Base-by-base conservation (phyloP, 2,797 vertebrate genomes). In the Gila robusta region DNA sequence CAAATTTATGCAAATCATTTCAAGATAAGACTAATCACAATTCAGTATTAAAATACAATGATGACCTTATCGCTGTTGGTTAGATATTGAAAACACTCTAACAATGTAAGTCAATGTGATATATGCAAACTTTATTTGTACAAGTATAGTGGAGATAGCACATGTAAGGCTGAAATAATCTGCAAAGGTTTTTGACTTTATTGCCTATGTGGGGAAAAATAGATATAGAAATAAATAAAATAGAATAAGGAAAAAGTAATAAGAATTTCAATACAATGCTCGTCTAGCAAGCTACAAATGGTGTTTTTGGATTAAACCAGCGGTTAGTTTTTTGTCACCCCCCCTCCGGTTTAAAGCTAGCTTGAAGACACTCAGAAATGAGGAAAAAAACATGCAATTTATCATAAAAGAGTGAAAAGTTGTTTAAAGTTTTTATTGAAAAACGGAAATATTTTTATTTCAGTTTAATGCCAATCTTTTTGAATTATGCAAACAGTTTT, bases 381-480 rank as follows among this genome's bases (percentile, higher is more conserved):
- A 26, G 35, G 16, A 9, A 16, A 78, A 78, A 26, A 14, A 62
- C 21, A 26, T 41, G 56, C 23, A 79, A 79, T 62, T 41, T 10
- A 79, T 79, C 23, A 62, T 79, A 62, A 41, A 62, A 23, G 54
- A 41, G 54, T 8, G 23, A 28, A 17, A 66, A 56, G 74, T 77
- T 35, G 3, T 52, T 21, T 74, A 3, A 76, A 21, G 47, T 54
- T 23, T 54, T 7, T 37, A 23, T 56, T 37, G 19, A 37, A 76
- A 54, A 54, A 35, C 12, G 5, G 6, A 77, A 77, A 26, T 76
- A 35, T 47, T 32, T 56, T 49, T 44, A 71, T 77, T 78, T 59
- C 52, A 56, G 21, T 56, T 59, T 59, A 8, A 59, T 39, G 52
- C 1, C 74, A 77, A 52, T 39, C 35, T 62, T 41, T 62, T n/a